Evolutionary conservation across 2,113 vertebrate genomes (phyloP).

Genomic region (Rhea pennata): DNA sequence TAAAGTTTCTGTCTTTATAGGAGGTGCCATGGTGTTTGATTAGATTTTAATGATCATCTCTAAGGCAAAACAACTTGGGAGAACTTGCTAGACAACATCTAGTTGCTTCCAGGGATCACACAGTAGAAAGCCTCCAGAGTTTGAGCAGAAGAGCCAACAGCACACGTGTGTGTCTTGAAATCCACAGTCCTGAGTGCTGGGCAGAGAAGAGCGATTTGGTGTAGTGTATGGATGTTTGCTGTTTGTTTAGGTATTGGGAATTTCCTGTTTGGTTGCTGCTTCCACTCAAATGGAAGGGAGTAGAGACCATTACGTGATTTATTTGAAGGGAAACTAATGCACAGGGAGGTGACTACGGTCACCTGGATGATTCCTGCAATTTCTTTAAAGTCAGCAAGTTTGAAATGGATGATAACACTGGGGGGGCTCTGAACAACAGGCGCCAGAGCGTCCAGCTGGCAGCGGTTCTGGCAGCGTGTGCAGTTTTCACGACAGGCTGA

Average conservation of each 20-base stretch:
- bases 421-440: accelerated
- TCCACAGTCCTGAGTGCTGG: background rate
- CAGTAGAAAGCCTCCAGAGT: background rate
- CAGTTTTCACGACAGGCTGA: background rate
- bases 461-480: background rate
- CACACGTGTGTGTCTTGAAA: background rate
- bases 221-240: accelerated
- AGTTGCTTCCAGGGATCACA: background rate
- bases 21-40: background rate
- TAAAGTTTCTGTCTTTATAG: background rate
- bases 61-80: background rate
- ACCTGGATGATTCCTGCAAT: background rate
- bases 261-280: background rate
- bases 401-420: accelerated
- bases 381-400: background rate
- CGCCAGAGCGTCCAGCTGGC: background rate
- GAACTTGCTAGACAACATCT: accelerated
- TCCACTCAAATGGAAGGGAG: background rate
- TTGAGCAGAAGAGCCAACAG: background rate
- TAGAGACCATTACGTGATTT: accelerated
- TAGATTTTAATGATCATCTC: background rate
- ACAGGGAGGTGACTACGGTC: background rate
- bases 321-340: background rate
- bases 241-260: background rate
- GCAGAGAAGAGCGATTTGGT: background rate